These are phyloP conservation scores for Elephas maximus DNA, from an alignment of 2,113 vertebrate species.

Conservation along the genomic window DNA sequence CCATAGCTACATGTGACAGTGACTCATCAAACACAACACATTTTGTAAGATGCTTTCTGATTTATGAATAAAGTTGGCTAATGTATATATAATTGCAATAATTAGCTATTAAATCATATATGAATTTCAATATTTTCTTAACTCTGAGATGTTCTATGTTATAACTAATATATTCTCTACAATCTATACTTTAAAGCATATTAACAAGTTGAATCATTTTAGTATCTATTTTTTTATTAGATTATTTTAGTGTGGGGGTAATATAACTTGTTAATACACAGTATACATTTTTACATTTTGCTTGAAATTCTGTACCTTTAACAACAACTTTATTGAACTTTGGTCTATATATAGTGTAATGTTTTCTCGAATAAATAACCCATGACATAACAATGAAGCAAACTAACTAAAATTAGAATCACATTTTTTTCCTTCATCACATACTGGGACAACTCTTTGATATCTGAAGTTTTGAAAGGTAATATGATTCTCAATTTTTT, in stretches of 20 bases:
- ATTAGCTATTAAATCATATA: background rate
- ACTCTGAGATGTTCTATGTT: background rate
- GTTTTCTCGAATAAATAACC: conserved; percentile 31
- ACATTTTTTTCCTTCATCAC: background rate
- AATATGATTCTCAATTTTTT: background rate
- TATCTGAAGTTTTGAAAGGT: background rate
- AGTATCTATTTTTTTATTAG: background rate
- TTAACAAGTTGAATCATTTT: background rate
- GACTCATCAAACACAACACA: background rate
- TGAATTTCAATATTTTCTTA: background rate
- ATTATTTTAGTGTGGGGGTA: background rate
- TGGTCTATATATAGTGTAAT: background rate
- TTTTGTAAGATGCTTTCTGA: background rate
- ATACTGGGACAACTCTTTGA: background rate
- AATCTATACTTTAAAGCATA: background rate
- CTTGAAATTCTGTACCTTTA: conserved; percentile 1
- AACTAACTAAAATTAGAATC: conserved; percentile 29
- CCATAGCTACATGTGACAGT: background rate
- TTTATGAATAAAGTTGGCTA: background rate
- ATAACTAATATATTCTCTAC: background rate
- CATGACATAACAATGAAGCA: background rate
- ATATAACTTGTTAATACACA: background rate
- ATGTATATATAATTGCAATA: background rate
- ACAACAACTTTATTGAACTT: background rate
- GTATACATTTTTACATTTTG: background rate